phyloP scores from a whole-genome alignment of 2,113 vertebrate species.

The Arvicanthis niloticus region DNA sequence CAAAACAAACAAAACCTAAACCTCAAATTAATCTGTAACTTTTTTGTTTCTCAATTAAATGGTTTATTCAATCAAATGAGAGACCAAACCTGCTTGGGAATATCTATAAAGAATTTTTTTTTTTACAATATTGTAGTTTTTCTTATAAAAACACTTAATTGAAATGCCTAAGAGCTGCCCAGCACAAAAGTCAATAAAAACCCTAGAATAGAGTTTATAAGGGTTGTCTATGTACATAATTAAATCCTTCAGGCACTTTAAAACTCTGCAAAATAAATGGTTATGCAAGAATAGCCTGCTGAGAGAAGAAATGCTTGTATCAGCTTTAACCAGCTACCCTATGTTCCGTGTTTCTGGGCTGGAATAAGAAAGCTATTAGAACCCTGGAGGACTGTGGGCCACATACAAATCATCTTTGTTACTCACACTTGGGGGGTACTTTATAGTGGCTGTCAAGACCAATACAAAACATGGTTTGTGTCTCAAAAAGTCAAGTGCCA shows the following conservation, averaged over 20 bases:
- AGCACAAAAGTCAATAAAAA: constrained; percentile 97
- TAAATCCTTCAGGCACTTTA: constrained; percentile 98
- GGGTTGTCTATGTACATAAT: constrained; percentile 99
- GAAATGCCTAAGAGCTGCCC: constrained; percentile 97
- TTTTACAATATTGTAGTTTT: constrained; percentile 95
- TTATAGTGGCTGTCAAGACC: constrained; percentile 94
- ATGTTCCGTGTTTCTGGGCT: constrained; percentile 86
- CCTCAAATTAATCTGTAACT: constrained; percentile 88
- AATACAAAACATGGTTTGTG: constrained; percentile 85
- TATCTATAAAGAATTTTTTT: constrained; percentile 94
- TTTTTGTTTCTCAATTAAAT: constrained; percentile 83
- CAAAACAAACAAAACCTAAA: constrained; percentile 72
- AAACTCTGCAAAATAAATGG: constrained; percentile 95
- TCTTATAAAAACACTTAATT: constrained; percentile 99
- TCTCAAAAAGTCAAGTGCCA: constrained; percentile 86
- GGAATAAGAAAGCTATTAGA: constrained; percentile 92
- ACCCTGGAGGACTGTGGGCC: constrained; percentile 88
- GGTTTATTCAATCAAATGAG: constrained; percentile 88
- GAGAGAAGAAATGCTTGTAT: constrained; percentile 93
- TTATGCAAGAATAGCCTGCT: constrained; percentile 95
- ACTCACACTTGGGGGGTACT: constrained; percentile 93
- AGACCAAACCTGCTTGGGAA: constrained; percentile 90
- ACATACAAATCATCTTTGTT: constrained; percentile 92
- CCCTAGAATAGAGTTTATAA: constrained; percentile 99
- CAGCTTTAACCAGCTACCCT: constrained; percentile 92